phyloP scores from a whole-genome alignment of 2,888 invertebrate genomes.

The Chymomyza procnemis region DNA sequence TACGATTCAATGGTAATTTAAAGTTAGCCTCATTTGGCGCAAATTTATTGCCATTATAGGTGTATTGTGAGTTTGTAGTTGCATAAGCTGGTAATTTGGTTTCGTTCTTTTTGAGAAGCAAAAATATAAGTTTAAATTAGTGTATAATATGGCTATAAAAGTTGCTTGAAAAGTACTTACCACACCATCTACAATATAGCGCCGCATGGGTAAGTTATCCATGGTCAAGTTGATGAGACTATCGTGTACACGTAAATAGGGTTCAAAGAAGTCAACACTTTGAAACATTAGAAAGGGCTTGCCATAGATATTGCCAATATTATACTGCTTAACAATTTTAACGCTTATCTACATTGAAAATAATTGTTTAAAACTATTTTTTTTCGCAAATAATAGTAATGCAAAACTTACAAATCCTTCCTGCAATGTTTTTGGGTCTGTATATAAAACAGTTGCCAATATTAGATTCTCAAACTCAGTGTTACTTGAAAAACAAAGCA shows the following conservation, averaged over 20 bases:
- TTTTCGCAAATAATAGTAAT: not conserved
- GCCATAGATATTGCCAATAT: constrained; percentile 72
- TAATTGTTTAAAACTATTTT: not conserved
- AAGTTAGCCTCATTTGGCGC: constrained; percentile 75
- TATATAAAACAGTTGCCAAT: constrained; percentile 84
- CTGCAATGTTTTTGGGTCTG: constrained; percentile 79
- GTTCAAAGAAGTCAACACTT: constrained; percentile 89
- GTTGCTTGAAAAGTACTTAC: constrained; percentile 60
- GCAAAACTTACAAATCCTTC: constrained; percentile 81
- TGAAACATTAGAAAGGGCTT: constrained; percentile 84
- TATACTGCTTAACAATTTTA: constrained; percentile 72
- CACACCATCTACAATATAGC: constrained; percentile 83
- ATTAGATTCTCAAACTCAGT: constrained; percentile 84
- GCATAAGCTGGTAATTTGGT: constrained; percentile 76
- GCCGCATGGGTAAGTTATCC: constrained; percentile 83
- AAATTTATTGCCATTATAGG: constrained; percentile 52
- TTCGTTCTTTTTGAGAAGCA: too few relatives aligned
- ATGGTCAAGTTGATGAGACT: constrained; percentile 82
- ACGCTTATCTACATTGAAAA: constrained; percentile 69
- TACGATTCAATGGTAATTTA: constrained; percentile 80
- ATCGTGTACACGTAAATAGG: constrained; percentile 86
- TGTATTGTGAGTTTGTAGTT: constrained; percentile 45
- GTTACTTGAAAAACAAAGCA: constrained; percentile 84
- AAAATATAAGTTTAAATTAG: too few relatives aligned
- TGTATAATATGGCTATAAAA: too few relatives aligned